phyloP scores from a whole-genome alignment of 1,140 invertebrate genomes.

The Mycetomoellerius zeteki region DNA sequence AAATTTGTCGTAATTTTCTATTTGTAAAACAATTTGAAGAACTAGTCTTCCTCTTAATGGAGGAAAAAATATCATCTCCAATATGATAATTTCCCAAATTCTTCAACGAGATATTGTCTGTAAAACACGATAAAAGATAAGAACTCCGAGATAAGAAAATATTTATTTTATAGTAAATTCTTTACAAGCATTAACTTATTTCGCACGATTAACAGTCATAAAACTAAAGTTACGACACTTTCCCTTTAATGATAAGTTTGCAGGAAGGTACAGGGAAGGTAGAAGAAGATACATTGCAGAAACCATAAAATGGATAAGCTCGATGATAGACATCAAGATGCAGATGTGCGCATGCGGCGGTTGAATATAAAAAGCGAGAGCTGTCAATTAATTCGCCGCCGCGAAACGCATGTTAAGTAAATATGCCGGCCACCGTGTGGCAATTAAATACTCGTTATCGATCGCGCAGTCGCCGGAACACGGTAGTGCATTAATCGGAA shows the following conservation, averaged over 20 bases:
- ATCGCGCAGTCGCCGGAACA: neutral
- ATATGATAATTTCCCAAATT: neutral
- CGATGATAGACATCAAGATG: slow-evolving; percentile 50
- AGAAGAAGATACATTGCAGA: neutral
- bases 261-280: neutral
- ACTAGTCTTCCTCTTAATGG: neutral
- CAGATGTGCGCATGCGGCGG: slow-evolving; percentile 24
- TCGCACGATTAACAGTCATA: neutral
- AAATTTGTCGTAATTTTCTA: neutral
- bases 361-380: slow-evolving; percentile 42
- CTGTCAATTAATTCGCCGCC: slow-evolving; percentile 53
- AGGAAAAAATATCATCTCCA: neutral
- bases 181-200: neutral
- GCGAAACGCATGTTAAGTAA: slow-evolving; percentile 46
- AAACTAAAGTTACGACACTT: neutral
- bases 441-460: slow-evolving; percentile 67
- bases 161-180: neutral
- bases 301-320: slow-evolving; percentile 4
- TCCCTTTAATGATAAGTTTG: neutral
- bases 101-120: neutral
- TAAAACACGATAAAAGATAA: neutral
- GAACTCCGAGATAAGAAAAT: neutral
- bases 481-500: slow-evolving; percentile 51
- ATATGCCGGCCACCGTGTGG: slow-evolving; percentile 15
- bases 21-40: neutral